Percentiles rank a stretch among this genome's conserved stretches.
These are phyloP conservation scores for Strigamia maritima DNA, from an alignment of 2,888 invertebrate genomes.

Conservation along the genomic window DNA sequence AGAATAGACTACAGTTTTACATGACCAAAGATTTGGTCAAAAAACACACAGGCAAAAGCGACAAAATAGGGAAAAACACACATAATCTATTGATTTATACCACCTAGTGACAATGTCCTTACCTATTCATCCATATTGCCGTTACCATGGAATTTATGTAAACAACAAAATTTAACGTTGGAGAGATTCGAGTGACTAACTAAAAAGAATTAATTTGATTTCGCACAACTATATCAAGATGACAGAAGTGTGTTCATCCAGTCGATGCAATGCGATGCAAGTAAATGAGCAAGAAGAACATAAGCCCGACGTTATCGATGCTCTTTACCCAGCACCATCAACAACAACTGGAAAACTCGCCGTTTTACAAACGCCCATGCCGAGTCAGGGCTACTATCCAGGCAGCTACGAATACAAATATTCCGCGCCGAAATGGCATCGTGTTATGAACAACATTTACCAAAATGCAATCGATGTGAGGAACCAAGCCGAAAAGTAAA, in stretches of 20 bases:
- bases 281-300: not conserved
- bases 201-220: not conserved
- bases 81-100: no score
- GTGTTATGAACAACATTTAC: constrained; percentile 26
- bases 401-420: constrained; percentile 38
- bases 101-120: no score
- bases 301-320: not conserved
- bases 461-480: constrained; percentile 15
- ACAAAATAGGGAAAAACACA: no score
- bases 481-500: constrained; percentile 4
- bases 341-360: not conserved
- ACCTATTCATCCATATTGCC: no score
- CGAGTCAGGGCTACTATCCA: constrained; percentile 37
- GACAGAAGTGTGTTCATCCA: not conserved
- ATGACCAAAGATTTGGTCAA: no score
- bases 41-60: no score
- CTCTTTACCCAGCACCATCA: not conserved
- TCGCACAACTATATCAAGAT: not conserved
- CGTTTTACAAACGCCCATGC: not conserved
- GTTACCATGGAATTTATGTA: not conserved
- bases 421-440: constrained; percentile 36
- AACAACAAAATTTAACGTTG: not conserved
- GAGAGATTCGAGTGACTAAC: not conserved
- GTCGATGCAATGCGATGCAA: not conserved
- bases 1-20: no score